phyloP scores from a whole-genome alignment of 2,113 vertebrate genomes.

The Podarcis muralis region DNA sequence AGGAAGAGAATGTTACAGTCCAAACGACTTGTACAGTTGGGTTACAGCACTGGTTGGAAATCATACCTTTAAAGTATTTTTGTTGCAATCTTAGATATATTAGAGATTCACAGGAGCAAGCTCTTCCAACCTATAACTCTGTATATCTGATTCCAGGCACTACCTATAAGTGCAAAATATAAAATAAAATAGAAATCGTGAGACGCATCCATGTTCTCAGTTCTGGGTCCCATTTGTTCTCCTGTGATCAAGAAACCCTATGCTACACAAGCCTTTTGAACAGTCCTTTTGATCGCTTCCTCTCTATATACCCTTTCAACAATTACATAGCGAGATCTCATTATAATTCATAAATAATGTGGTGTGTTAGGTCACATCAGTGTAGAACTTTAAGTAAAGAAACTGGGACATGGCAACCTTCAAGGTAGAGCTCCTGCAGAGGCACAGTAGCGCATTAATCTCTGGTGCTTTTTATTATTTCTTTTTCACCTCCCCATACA shows the following conservation, averaged over 20 bases:
- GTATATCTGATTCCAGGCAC: neutral
- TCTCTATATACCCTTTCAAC: constrained; percentile 43
- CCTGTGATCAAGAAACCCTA: constrained; percentile 44
- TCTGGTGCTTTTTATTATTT: constrained; percentile 30
- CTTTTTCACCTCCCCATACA: constrained; percentile 27
- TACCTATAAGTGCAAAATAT: neutral
- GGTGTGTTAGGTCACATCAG: constrained; percentile 46
- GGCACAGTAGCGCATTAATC: constrained; percentile 28
- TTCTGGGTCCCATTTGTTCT: constrained; percentile 10
- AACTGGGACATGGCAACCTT: constrained; percentile 25
- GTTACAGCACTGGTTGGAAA: neutral
- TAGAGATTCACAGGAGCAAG: neutral
- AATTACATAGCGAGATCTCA: constrained; percentile 54
- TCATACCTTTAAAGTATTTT: neutral
- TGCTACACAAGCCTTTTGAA: neutral
- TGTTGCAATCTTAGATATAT: neutral
- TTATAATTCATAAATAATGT: constrained; percentile 66
- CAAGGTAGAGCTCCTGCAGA: constrained; percentile 45
- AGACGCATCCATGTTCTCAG: constrained; percentile 20
- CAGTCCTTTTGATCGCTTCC: constrained; percentile 45
- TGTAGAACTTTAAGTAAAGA: constrained; percentile 27
- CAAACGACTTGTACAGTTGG: neutral
- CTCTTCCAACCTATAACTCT: neutral
- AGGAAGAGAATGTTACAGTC: neutral
- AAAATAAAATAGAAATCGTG: neutral